Percentiles rank a stretch among this genome's conserved stretches.
Conservation (phyloP, 2,888 invertebrate species). For the Macrophya alboannulata region DNA sequence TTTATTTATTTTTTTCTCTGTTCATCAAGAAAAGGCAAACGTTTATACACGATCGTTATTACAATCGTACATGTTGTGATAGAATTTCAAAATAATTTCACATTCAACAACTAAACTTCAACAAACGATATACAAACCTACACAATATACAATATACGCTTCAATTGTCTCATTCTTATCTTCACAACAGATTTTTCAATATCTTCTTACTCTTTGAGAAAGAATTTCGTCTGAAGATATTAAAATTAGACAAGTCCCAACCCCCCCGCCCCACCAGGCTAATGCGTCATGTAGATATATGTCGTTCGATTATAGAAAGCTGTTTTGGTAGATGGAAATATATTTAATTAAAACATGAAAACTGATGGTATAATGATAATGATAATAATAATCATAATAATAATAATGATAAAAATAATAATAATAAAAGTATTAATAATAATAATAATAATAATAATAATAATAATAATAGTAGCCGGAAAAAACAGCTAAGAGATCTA, state of each 20-base stretch:
- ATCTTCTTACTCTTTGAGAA: too few relatives aligned
- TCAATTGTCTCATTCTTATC: neutral
- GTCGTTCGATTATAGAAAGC: neutral
- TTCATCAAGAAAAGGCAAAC: neutral
- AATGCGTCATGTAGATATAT: neutral
- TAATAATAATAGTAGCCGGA: constrained; percentile 48
- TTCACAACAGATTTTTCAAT: neutral
- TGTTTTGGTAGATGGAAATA: neutral
- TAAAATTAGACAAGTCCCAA: neutral
- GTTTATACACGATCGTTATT: constrained; percentile 5
- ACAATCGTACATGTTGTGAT: constrained; percentile 8
- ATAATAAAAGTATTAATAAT: constrained; percentile 14
- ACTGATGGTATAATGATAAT: constrained; percentile 46
- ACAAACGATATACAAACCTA: neutral
- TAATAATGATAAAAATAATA: constrained; percentile 46
- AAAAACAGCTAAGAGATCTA: constrained; percentile 64
- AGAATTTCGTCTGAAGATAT: neutral
- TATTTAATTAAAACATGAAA: neutral
- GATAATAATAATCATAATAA: constrained; percentile 51
- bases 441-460: constrained; percentile 43
- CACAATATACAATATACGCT: constrained; percentile 7
- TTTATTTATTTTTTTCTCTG: neutral
- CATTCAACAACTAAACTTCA: neutral
- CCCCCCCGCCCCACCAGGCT: too few relatives aligned
- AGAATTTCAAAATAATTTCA: neutral